Percentiles rank a stretch among this genome's conserved stretches.
Conservation (phyloP, 1,140 invertebrate species). For the Papilio dardanus region DNA sequence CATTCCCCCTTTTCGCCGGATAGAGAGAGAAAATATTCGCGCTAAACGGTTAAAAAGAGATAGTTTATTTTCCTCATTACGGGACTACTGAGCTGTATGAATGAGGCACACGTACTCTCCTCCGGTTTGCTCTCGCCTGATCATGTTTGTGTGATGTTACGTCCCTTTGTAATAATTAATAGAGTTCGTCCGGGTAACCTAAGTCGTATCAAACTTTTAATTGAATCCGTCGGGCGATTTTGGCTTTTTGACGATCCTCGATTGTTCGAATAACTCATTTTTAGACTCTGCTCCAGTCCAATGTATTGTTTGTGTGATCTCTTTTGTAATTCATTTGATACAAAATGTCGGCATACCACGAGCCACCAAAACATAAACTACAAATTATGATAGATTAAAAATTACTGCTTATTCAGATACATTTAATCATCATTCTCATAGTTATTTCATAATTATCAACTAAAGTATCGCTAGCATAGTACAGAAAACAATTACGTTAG, state of each 20-base stretch:
- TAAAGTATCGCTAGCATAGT: neutral
- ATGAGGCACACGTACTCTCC: slow-evolving; percentile 71
- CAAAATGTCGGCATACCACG: neutral
- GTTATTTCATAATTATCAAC: neutral
- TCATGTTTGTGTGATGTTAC: slow-evolving; percentile 68
- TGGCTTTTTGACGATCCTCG: slow-evolving; percentile 72
- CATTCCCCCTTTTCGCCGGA: slow-evolving; percentile 62
- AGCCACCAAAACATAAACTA: too few relatives aligned
- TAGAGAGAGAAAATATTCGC: slow-evolving; percentile 65
- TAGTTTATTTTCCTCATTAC: slow-evolving; percentile 48
- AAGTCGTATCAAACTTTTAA: slow-evolving; percentile 75
- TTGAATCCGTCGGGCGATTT: slow-evolving; percentile 77
- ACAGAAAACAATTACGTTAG: neutral
- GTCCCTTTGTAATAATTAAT: slow-evolving; percentile 79
- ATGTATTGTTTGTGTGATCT: neutral
- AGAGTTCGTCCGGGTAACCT: slow-evolving; percentile 71
- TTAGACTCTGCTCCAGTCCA: slow-evolving; percentile 56
- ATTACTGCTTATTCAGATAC: too few relatives aligned
- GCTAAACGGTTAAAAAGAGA: slow-evolving; percentile 53
- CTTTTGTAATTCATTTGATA: neutral
- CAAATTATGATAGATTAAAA: too few relatives aligned
- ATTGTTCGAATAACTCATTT: slow-evolving; percentile 63
- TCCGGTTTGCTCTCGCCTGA: slow-evolving; percentile 60
- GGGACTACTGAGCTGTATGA: slow-evolving; percentile 55
- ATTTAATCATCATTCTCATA: neutral